Evolutionary conservation across 2,888 invertebrate species (phyloP).

Genomic region (Folsomia manolachei): DNA sequence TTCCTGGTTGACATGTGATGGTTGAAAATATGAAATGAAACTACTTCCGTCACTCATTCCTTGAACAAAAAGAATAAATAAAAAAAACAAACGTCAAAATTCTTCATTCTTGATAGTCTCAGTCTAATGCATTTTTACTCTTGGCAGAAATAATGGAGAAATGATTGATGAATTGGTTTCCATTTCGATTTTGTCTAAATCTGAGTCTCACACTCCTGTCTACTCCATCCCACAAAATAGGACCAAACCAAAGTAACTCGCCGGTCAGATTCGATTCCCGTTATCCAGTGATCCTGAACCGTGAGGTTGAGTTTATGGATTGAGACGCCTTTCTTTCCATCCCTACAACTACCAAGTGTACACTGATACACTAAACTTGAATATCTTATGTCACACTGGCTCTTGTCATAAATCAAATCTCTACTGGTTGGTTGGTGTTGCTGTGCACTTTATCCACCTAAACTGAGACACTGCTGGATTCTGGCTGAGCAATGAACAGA

Average conservation of each 20-base stretch:
- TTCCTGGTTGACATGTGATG: too few relatives aligned
- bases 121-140: slow-evolving; percentile 2
- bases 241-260: neutral
- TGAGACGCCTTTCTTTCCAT: neutral
- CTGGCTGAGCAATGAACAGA: neutral
- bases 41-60: neutral
- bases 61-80: slow-evolving; percentile 14
- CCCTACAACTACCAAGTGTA: neutral
- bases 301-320: neutral
- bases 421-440: neutral
- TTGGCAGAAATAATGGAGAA: neutral
- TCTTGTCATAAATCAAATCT: slow-evolving; percentile 1
- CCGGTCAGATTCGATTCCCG: neutral
- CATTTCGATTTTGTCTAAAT: slow-evolving; percentile 5
- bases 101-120: neutral
- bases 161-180: slow-evolving; percentile 7
- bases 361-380: slow-evolving; percentile 6
- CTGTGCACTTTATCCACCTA: neutral
- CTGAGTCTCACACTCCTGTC: neutral
- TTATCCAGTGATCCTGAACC: neutral
- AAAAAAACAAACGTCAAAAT: slow-evolving; percentile 8
- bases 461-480: neutral
- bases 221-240: neutral
- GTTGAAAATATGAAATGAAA: neutral
- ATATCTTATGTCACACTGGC: neutral